Percentiles rank a stretch among this genome's conserved stretches.
Conservation (phyloP, 2,797 vertebrate species). For the Otolemur crassicaudatus region DNA sequence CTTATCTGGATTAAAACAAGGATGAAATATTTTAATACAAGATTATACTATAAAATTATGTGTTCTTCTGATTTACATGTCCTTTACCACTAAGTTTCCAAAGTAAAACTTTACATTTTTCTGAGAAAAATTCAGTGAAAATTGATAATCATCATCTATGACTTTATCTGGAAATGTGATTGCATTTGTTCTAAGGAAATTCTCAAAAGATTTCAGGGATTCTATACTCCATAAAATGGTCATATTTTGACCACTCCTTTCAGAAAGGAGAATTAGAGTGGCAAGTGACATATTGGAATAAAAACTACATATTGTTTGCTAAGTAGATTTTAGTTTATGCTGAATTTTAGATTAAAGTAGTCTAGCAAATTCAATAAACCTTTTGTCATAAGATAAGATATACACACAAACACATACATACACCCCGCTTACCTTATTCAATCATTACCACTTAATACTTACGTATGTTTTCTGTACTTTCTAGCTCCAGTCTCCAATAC, state of each 20-base stretch:
- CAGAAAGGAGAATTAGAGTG: not conserved
- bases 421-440: not conserved
- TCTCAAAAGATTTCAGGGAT: not conserved
- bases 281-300: not conserved
- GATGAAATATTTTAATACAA: not conserved
- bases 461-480: not conserved
- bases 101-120: not conserved
- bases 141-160: not conserved
- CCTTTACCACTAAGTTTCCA: not conserved
- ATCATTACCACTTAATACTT: not conserved
- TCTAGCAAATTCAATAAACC: not conserved
- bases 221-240: not conserved
- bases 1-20: not conserved
- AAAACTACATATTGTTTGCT: not conserved
- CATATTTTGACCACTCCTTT: not conserved
- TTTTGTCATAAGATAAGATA: not conserved
- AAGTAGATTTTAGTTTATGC: not conserved
- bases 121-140: not conserved
- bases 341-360: not conserved
- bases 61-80: not conserved
- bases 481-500: not conserved
- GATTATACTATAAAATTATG: not conserved
- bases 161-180: not conserved
- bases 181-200: conserved; percentile 1
- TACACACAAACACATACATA: not conserved